Percentiles rank a stretch among this genome's conserved stretches.
phyloP scores from a whole-genome alignment of 30 jellyfish, hydroid and myxozoan genomes.

The Hydractinia echinata region DNA sequence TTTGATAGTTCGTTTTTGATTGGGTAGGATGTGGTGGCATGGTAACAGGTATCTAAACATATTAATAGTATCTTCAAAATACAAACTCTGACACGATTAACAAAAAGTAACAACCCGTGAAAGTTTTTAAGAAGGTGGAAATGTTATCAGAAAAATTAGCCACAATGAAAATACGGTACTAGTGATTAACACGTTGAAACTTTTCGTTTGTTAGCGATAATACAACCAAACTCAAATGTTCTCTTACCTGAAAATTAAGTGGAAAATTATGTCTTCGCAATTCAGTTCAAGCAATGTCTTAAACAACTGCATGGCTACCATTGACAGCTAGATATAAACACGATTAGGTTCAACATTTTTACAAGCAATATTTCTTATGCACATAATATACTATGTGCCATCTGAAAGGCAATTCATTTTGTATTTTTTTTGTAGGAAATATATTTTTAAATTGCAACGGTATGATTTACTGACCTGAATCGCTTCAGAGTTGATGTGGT shows the following conservation, averaged over 20 bases:
- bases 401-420: not conserved
- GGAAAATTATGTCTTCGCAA: slow-evolving; percentile 82
- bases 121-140: too few species aligned
- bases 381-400: not conserved
- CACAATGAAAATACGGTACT: not conserved
- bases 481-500: slow-evolving; percentile 42
- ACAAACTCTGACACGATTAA: too few species aligned
- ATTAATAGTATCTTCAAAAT: not conserved
- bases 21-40: slow-evolving; percentile 84
- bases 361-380: not conserved
- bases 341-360: too few species aligned
- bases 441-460: not conserved
- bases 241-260: slow-evolving; percentile 55
- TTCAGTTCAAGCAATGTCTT: slow-evolving; percentile 72
- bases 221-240: too few species aligned
- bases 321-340: slow-evolving; percentile 51
- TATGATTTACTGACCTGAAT: slow-evolving; percentile 46
- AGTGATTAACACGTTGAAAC: slow-evolving; percentile 10
- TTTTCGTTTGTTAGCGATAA: not conserved
- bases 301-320: slow-evolving; percentile 90
- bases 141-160: too few species aligned
- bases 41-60: slow-evolving; percentile 73
- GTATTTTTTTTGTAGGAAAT: not conserved
- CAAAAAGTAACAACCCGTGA: too few species aligned
- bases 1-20: slow-evolving; percentile 87